phyloP scores from a whole-genome alignment of 2,888 invertebrate genomes.

The Neocrepidodera transversa region DNA sequence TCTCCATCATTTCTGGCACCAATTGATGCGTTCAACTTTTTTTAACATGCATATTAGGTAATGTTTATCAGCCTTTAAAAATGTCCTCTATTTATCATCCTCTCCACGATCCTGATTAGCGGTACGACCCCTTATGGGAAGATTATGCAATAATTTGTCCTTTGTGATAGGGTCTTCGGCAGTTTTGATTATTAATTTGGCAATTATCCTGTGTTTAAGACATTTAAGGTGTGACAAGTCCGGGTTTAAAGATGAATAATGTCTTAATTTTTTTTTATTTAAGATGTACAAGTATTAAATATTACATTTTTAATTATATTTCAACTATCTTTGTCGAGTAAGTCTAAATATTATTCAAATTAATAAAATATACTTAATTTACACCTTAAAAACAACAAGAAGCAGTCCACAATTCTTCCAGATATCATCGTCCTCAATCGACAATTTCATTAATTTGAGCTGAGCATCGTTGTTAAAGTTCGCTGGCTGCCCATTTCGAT shows the following conservation, averaged over 20 bases:
- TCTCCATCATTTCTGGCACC: constrained; percentile 33
- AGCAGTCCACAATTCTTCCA: not conserved
- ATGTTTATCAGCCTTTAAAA: constrained; percentile 23
- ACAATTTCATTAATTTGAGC: constrained; percentile 56
- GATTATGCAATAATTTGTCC: constrained; percentile 19
- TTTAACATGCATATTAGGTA: constrained; percentile 30
- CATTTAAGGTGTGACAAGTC: not conserved
- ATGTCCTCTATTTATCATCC: constrained; percentile 29
- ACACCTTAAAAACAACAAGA: constrained; percentile 9
- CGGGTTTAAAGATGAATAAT: not conserved
- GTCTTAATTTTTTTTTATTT: not conserved
- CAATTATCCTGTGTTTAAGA: not conserved
- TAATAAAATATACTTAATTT: not conserved
- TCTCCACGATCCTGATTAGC: constrained; percentile 12
- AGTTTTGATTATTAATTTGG: not conserved
- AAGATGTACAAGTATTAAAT: too few species aligned
- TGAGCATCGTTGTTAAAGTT: constrained; percentile 39
- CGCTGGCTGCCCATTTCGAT: constrained; percentile 29
- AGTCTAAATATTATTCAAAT: too few species aligned
- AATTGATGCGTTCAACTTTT: constrained; percentile 29
- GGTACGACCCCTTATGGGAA: constrained; percentile 19
- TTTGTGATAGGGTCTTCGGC: constrained; percentile 1
- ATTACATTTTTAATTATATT: too few species aligned
- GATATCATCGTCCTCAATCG: constrained; percentile 43
- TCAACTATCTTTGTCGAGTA: too few species aligned